Conservation (phyloP, 2,113 vertebrate species). For the Nanger granti region DNA sequence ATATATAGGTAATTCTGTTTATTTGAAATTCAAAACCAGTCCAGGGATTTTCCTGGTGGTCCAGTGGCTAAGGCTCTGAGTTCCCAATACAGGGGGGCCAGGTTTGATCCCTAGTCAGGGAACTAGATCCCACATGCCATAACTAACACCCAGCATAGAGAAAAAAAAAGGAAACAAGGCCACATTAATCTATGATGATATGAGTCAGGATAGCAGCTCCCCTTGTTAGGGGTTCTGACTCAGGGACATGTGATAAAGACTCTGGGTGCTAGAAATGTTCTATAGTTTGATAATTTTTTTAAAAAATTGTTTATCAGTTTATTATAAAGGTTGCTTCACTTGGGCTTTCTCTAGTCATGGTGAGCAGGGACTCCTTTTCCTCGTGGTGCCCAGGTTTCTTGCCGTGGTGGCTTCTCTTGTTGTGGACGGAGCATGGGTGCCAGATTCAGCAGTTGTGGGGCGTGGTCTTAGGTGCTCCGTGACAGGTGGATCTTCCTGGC, state of each 20-base stretch:
- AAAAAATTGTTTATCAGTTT: background rate
- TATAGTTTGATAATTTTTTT: background rate
- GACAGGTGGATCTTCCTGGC: background rate
- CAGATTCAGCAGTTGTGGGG: background rate
- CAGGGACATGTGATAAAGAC: background rate
- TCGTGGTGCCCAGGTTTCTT: background rate
- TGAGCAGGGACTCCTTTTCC: background rate
- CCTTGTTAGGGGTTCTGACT: background rate
- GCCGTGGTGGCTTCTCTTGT: background rate
- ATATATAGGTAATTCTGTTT: background rate
- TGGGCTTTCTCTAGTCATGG: background rate
- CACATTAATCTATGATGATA: background rate
- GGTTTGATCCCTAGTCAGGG: background rate
- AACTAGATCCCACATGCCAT: background rate
- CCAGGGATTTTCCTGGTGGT: background rate
- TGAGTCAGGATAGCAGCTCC: background rate
- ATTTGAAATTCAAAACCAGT: background rate
- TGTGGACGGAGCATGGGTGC: rapidly evolving
- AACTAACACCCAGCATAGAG: background rate
- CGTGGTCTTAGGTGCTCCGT: background rate
- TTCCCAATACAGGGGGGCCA: background rate
- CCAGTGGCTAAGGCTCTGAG: background rate
- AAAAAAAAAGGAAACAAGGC: background rate
- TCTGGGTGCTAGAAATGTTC: background rate
- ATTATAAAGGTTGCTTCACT: background rate